Conservation (phyloP, 2,797 vertebrate genomes). For the Agapornis canus region DNA sequence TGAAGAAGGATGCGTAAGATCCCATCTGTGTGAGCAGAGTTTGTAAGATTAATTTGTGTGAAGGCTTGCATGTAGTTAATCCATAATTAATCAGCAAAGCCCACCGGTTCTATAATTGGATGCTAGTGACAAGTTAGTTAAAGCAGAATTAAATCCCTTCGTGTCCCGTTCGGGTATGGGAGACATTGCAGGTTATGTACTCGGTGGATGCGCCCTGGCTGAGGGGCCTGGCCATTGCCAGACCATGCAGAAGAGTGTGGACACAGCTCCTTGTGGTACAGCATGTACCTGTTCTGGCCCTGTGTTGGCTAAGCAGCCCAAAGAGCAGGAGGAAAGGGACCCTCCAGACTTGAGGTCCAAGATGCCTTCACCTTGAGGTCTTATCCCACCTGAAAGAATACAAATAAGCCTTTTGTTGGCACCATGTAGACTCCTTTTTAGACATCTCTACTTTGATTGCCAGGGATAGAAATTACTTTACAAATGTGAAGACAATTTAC, state of each 20-base stretch:
- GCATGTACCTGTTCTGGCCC: not conserved
- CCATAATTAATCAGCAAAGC: slow-evolving; percentile 47
- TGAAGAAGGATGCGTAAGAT: not conserved
- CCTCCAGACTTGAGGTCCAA: not conserved
- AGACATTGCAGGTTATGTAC: not conserved
- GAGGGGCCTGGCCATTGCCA: not conserved
- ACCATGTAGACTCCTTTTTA: not conserved
- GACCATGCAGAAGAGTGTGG: not conserved
- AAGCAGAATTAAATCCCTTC: not conserved
- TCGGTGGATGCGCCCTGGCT: not conserved
- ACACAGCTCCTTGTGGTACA: not conserved
- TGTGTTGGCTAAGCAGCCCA: accelerated
- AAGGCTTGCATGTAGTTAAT: slow-evolving; percentile 35
- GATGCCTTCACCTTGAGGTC: not conserved
- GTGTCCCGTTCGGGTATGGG: not conserved
- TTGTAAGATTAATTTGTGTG: slow-evolving; percentile 36
- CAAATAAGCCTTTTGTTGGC: not conserved
- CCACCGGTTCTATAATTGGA: not conserved
- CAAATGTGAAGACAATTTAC: not conserved
- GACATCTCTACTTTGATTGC: not conserved
- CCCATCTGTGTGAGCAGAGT: slow-evolving; percentile 5
- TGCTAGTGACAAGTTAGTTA: not conserved
- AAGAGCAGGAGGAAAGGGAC: not conserved
- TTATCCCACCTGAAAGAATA: not conserved
- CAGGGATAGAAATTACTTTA: not conserved